phyloP scores from a whole-genome alignment of 2,113 vertebrate genomes.

The Trogon melanurus region DNA sequence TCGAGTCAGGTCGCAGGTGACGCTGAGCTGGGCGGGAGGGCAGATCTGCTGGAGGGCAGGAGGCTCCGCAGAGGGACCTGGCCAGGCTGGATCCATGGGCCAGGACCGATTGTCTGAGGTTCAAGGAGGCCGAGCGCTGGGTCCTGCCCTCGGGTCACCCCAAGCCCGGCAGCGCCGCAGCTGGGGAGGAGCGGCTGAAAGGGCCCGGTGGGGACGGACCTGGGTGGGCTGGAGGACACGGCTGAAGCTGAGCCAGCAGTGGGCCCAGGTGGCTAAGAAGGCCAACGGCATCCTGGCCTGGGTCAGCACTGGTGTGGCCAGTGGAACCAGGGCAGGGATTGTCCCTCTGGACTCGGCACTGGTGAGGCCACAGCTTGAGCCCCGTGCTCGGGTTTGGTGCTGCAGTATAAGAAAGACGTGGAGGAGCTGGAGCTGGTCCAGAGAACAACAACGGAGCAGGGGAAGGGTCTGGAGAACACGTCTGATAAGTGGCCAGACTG shows the following conservation, averaged over 20 bases:
- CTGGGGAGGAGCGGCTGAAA: not conserved
- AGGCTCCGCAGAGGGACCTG: not conserved
- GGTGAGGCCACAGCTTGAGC: not conserved
- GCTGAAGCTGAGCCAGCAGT: not conserved
- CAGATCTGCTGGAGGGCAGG: not conserved
- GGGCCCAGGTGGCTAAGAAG: not conserved
- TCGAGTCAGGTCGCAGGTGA: not conserved
- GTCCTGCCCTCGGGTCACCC: not conserved
- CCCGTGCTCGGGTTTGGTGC: not conserved
- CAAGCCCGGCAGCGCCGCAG: not conserved
- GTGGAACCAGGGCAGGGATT: not conserved
- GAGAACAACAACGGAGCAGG: not conserved
- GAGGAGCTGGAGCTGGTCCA: not conserved
- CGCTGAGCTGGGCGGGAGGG: not conserved
- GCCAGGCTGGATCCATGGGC: not conserved
- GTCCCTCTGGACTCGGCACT: accelerated
- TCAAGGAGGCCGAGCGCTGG: too few relatives aligned
- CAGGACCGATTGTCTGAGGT: not conserved
- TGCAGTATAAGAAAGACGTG: not conserved
- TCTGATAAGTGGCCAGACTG: not conserved
- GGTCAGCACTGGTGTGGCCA: not conserved
- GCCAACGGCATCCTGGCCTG: not conserved
- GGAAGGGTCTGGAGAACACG: not conserved
- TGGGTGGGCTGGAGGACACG: accelerated
- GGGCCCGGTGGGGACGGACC: accelerated